Base-by-base conservation (phyloP, 2,113 vertebrate genomes). In the Litocranius walleri region DNA sequence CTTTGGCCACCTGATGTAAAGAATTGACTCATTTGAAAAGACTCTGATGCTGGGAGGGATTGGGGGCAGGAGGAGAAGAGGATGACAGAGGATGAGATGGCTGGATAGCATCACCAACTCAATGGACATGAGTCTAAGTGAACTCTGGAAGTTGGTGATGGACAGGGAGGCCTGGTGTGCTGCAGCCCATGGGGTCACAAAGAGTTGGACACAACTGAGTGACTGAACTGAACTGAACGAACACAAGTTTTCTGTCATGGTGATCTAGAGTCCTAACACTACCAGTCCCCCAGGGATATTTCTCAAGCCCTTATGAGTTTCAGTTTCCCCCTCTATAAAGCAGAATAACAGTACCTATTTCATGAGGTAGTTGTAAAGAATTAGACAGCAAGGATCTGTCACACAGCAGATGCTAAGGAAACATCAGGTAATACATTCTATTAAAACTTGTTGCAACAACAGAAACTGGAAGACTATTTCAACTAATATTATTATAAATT, bases 401-500 rank as follows among this genome's bases (percentile, higher is more conserved):
- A 80, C 14, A 96, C 2, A 77, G 17, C 3, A 93, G 19, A 94
- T 36, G 12, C 87, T 93, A 59, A 95, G 88, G 54, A 92, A 95
- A 94, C 52, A 36, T 19, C 14, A 94, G 33, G 52, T 90, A 78
- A 88, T 61, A 88, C 30, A 90, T 54, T 93, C 89, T 82, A 50
- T 52, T 43, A 40, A 74, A 80, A 80, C n/a, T 88, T n/a, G 78
- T 10, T 50, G 52, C 40, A 92, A 77, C 78, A 62, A 83, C 71
- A 92, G 81, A 96, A 93, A 91, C 11, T 29, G 5, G n/a, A 80
- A 84, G 77, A 57, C 56, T 90, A 90, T 61, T 95, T 92, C 88
- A 97, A 84, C 15, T 77, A 97, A 19, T 40, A 90, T 74, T 30
- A 90, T 43, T 61, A 96, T 84, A 96, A 94, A 88, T 61, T 80